Evolutionary conservation across 2,113 vertebrate genomes (phyloP), one percentile per base, ranked within the genome.

Genomic region (Casuarius casuarius): DNA sequence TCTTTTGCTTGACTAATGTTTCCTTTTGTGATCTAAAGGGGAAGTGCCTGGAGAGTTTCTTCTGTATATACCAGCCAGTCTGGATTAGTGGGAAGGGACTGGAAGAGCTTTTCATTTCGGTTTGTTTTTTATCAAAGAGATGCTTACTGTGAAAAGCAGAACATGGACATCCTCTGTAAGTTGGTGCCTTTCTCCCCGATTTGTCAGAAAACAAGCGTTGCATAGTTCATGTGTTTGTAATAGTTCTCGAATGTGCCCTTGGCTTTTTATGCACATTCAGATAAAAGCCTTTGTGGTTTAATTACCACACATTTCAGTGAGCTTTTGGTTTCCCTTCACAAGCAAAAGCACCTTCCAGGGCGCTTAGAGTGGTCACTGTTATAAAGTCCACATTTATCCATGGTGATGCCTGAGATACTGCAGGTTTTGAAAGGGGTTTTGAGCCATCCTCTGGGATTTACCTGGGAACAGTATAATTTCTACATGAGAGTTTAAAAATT

Each of bases 1-100:
- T 98, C 97, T 98, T 98, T 97, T 96, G 40, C 95, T 97, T 98
- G 97, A 98, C 98, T 98, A 97, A 98, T 98, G 83, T 97, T 98
- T 98, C 97, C 98, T 97, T 97, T 98, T 87, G 91, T 97, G 96
- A 97, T 97, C 96, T 96, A 95, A 97, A 97, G 88, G 93, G 97
- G 97, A 98, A 97, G 91, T 91, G 88, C 96, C 96, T 96, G 94
- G 93, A 97, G 97, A 94, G 91, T 96, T 97, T 90, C 95, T 95
- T 96, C 93, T 82, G 58, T 89, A 52, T 73, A 46, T 89, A 86
- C 80, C 61, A 63, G 72, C 75, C 68, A 92, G 72, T 71, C 87
- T 80, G 62, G 90, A 96, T 92, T 86, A 97, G 92, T 76, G 90
- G 78, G 92, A 91, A 96, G 95, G n/a, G 91, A 76, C 12, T 70